Conservation (phyloP, 2,797 vertebrate genomes). For the Aldrovandia affinis region DNA sequence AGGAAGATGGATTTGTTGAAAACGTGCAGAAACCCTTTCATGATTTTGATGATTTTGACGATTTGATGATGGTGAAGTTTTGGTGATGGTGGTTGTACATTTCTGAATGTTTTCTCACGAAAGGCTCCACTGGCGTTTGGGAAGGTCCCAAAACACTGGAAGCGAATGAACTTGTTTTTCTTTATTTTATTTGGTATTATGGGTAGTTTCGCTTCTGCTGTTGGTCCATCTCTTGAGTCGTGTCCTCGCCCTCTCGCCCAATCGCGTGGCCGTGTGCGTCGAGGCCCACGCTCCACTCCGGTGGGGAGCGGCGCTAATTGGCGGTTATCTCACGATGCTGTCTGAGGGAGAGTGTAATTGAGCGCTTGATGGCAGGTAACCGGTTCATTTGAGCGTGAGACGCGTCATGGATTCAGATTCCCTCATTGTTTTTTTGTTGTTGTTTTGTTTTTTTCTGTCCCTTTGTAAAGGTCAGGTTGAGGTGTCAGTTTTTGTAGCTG, state of each 20-base stretch:
- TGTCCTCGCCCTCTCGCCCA: no score
- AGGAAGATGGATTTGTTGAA: no score
- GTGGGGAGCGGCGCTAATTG: slow-evolving; percentile 38
- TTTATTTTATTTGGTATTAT: not conserved
- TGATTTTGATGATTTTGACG: not conserved
- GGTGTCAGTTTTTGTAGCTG: no score
- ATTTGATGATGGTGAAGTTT: not conserved
- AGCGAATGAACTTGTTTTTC: not conserved
- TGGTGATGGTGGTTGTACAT: slow-evolving; percentile 4
- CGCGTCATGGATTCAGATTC: not conserved
- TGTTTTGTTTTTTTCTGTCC: no score
- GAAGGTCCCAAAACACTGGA: not conserved
- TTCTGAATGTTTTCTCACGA: not conserved
- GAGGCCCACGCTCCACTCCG: slow-evolving; percentile 23
- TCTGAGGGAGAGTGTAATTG: slow-evolving; percentile 38
- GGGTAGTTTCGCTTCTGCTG: not conserved
- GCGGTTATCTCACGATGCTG: slow-evolving; percentile 40
- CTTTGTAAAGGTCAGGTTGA: no score
- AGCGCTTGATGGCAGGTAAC: slow-evolving; percentile 40
- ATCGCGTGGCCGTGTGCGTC: not conserved
- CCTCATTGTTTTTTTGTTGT: not conserved
- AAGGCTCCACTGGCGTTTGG: slow-evolving; percentile 13
- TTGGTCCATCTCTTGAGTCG: not conserved
- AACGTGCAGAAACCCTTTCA: no score
- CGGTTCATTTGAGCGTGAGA: slow-evolving; percentile 29